Conservation (phyloP, 2,888 invertebrate species). For the Lepeophtheirus nordmannii region DNA sequence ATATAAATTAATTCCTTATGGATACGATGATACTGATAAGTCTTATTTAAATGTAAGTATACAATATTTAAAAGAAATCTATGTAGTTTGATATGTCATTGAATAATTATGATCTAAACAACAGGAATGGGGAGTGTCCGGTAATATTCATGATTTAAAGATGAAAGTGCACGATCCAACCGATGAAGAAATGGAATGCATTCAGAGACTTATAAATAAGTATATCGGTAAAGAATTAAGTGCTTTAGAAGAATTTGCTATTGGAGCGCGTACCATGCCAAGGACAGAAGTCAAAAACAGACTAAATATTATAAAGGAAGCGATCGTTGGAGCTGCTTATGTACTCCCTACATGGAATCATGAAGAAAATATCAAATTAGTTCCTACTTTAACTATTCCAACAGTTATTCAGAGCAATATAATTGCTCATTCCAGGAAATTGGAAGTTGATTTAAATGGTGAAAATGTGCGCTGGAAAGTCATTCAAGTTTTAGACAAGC, state of each 20-base stretch:
- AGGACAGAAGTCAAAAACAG: conserved; percentile 43
- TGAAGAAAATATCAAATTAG: conserved; percentile 34
- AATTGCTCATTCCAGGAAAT: not conserved
- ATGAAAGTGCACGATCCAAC: conserved; percentile 64
- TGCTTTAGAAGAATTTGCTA: conserved; percentile 30
- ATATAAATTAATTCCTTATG: conserved; percentile 44
- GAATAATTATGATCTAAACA: conserved; percentile 40
- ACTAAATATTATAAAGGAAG: conserved; percentile 49
- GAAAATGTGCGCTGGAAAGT: conserved; percentile 49
- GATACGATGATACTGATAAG: conserved; percentile 47
- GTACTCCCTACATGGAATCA: conserved; percentile 57
- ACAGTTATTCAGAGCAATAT: not conserved
- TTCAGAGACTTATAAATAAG: conserved; percentile 44
- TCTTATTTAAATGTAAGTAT: conserved; percentile 53
- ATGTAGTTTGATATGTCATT: conserved; percentile 69
- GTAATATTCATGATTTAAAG: conserved; percentile 47
- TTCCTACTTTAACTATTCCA: conserved; percentile 23
- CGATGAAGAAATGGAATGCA: conserved; percentile 48
- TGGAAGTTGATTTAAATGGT: not conserved
- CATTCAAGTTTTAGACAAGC: conserved; percentile 40
- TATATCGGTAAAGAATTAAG: conserved; percentile 32
- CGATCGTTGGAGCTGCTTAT: conserved; percentile 47
- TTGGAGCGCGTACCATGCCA: not conserved
- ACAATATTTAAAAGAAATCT: conserved; percentile 31
- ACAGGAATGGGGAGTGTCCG: conserved; percentile 61